Conservation (phyloP, 2,888 invertebrate genomes). For the Drosophila borborema region DNA sequence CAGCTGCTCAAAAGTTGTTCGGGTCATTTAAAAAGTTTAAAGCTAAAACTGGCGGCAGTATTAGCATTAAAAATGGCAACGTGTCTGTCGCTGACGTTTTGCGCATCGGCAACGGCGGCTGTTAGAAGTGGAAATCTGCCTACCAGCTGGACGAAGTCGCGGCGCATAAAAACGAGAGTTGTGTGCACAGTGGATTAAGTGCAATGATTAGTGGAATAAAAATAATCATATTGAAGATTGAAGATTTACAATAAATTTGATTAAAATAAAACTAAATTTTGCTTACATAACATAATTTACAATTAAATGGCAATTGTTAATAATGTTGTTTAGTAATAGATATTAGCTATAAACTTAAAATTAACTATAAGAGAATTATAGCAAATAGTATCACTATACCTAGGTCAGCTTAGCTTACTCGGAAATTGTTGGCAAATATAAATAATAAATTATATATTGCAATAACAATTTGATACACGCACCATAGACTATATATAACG, state of each 20-base stretch:
- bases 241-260: no score
- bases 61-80: conserved; percentile 51
- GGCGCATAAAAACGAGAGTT: conserved; percentile 44
- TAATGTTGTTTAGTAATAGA: not conserved
- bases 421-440: not conserved
- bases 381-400: not conserved
- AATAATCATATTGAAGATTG: no score
- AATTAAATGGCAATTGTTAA: not conserved
- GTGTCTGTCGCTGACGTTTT: conserved; percentile 55
- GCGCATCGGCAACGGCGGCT: conserved; percentile 16
- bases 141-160: conserved; percentile 45
- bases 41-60: conserved; percentile 58
- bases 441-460: not conserved
- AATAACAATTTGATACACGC: no score
- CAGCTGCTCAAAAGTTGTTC: conserved; percentile 74
- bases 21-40: conserved; percentile 77
- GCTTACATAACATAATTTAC: not conserved
- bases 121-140: conserved; percentile 46
- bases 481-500: no score
- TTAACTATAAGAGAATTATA: not conserved
- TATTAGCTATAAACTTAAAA: rapidly evolving
- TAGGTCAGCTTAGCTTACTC: not conserved
- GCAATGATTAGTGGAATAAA: not conserved
- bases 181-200: conserved; percentile 28
- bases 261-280: no score